phyloP scores from a whole-genome alignment of 1,140 invertebrate species.

The Ceratina japonica region DNA sequence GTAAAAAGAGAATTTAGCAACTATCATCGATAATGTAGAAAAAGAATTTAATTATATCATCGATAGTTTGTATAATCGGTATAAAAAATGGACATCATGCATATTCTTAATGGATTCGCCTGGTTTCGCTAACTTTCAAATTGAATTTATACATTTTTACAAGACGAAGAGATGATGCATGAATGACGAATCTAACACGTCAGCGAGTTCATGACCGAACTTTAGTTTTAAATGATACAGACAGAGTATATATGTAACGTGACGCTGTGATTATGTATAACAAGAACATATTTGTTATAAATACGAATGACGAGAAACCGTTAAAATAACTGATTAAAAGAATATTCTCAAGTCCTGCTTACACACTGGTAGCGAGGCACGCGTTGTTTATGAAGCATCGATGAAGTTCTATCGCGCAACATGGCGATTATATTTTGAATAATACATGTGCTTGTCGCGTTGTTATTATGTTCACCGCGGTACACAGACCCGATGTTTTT shows the following conservation, averaged over 20 bases:
- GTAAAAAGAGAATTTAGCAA: too few relatives aligned
- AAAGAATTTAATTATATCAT: too few relatives aligned
- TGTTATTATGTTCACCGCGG: conserved; percentile 4
- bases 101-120: too few relatives aligned
- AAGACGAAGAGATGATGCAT: too few relatives aligned
- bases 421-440: conserved; percentile 45
- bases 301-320: neutral
- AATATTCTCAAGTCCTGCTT: too few relatives aligned
- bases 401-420: conserved; percentile 25
- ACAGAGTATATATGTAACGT: neutral
- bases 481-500: neutral
- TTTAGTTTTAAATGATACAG: conserved; percentile 32
- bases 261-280: neutral
- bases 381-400: conserved; percentile 31
- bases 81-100: too few relatives aligned
- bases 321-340: too few relatives aligned
- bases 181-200: neutral
- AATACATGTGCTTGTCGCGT: conserved; percentile 28
- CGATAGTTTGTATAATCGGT: too few relatives aligned
- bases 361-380: neutral
- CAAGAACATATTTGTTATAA: conserved; percentile 9
- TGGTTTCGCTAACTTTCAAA: too few relatives aligned
- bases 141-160: too few relatives aligned
- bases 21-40: too few relatives aligned
- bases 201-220: conserved; percentile 25